Evolutionary conservation across 2,113 vertebrate species (phyloP), one percentile per base, ranked within the genome.

Genomic region (Elephantulus edwardii): DNA sequence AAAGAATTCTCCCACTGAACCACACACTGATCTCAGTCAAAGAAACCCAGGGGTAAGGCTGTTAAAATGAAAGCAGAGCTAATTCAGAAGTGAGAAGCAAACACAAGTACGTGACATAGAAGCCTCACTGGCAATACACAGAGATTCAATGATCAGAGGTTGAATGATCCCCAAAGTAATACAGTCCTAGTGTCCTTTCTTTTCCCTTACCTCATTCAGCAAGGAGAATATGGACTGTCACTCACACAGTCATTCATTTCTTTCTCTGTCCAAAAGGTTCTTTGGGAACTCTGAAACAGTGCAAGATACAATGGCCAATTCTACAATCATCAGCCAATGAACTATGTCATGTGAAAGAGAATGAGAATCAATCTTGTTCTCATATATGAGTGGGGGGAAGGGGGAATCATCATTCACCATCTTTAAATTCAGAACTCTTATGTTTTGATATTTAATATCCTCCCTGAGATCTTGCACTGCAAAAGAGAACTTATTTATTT

Each of bases 111-210:
- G 16, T 16, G 35, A 54, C 22, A 42, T 28, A 64, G 83, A 52
- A 52, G 44, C 30, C 38, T 86, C 64, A 33, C 22, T 12, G 54
- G 7, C 54, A 33, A 22, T 1, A 2, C 35, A 19, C 1, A 50
- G 38, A 42, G 48, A 70, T 6, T 44, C 20, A n/a, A 8, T 48
- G 62, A 33, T 22, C 20, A 71, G 19, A 24, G 38, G n/a, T n/a
- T n/a, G n/a, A n/a, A n/a, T n/a, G n/a, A n/a, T 6, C 6, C 44
- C 6, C 19, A 5, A 2, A 19, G 38, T 48, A 19, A n/a, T 4
- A 44, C 7, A 4, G 14, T 30, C 28, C 0, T 19, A n/a, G 35
- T 50, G 33, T 28, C 46, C 64, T 60, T 28, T 72, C 46, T 46
- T 5, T 50, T 16, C 50, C 38, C 24, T 35, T 70, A 46, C 17